phyloP scores from a whole-genome alignment of 2,888 invertebrate genomes.

The Chydorus sphaericus region DNA sequence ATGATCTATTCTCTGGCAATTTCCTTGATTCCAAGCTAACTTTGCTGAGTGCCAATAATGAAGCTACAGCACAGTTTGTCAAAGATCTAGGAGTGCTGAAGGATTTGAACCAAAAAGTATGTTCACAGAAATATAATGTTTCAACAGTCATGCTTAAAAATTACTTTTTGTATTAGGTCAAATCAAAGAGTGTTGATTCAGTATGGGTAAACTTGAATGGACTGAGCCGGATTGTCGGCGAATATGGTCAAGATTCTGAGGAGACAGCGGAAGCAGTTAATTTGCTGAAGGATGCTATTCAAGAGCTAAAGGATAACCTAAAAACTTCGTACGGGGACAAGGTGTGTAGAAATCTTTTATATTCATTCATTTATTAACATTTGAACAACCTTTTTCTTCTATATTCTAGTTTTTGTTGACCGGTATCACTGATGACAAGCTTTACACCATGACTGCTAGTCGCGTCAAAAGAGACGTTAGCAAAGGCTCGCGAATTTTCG shows the following conservation, averaged over 20 bases:
- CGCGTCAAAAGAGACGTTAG: conserved; percentile 17
- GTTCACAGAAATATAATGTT: not conserved
- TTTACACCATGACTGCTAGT: conserved; percentile 35
- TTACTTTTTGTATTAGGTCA: not conserved
- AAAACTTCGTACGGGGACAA: conserved; percentile 28
- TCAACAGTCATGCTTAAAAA: not conserved
- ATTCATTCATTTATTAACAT: not conserved
- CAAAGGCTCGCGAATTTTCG: not conserved
- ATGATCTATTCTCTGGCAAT: not conserved
- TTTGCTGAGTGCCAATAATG: not conserved
- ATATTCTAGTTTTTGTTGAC: conserved; percentile 39
- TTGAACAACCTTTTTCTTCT: not conserved
- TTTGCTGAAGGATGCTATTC: conserved; percentile 38
- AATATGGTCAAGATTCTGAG: conserved; percentile 47
- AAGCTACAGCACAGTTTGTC: conserved; percentile 18
- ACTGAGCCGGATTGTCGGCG: conserved; percentile 45
- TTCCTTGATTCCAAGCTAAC: not conserved
- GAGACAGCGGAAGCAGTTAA: conserved; percentile 47
- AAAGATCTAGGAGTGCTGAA: conserved; percentile 19
- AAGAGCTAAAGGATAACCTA: conserved; percentile 28
- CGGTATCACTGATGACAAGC: conserved; percentile 47
- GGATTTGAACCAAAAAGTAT: conserved; percentile 19
- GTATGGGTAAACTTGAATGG: conserved; percentile 49
- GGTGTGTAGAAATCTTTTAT: conserved; percentile 21
- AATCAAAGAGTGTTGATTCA: conserved; percentile 36